Evolutionary conservation across 2,797 vertebrate genomes (phyloP).

Genomic region (Melanotaenia parkinsoni): DNA sequence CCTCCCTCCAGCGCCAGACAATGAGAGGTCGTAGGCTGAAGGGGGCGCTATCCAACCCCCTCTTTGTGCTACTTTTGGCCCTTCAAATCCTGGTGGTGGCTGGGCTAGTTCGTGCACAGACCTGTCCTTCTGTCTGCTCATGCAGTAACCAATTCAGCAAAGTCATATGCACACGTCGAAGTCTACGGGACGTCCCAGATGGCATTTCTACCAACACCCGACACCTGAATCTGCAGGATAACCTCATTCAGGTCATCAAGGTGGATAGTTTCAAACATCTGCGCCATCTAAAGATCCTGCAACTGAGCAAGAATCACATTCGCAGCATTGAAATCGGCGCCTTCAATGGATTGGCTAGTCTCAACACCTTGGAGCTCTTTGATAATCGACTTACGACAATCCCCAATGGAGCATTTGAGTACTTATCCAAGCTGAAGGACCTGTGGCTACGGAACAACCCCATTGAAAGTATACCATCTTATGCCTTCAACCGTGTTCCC

Average conservation of each 20-base stretch:
- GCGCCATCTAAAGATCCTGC: conserved; percentile 96
- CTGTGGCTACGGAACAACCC: conserved; percentile 99
- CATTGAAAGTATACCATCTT: conserved; percentile 98
- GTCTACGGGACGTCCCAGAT: conserved; percentile 96
- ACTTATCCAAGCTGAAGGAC: conserved; percentile 98
- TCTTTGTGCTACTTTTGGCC: conserved; percentile 97
- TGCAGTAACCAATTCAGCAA: conserved; percentile 99
- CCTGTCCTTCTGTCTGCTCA: conserved; percentile 97
- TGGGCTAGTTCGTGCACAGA: conserved; percentile 95
- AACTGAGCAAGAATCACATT: conserved; percentile 97
- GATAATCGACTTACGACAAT: conserved; percentile 99
- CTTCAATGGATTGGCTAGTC: conserved; percentile 97
- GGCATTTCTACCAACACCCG: conserved; percentile 98
- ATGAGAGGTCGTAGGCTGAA: conserved; percentile 99
- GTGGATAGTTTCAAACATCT: conserved; percentile 99
- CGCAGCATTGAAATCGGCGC: conserved; percentile 98
- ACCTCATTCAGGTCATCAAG: conserved; percentile 98
- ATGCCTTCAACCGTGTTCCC: conserved; percentile 98
- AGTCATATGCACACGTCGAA: conserved; percentile 95
- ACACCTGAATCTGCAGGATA: conserved; percentile 98
- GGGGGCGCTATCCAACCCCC: conserved; percentile 98
- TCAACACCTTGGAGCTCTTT: conserved; percentile 99
- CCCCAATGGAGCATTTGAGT: conserved; percentile 99
- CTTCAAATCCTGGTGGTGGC: conserved; percentile 98
- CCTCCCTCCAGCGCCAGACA: conserved; percentile 99